Evolutionary conservation across 2,888 invertebrate genomes (phyloP).

Genomic region (Drosophila formosana): DNA sequence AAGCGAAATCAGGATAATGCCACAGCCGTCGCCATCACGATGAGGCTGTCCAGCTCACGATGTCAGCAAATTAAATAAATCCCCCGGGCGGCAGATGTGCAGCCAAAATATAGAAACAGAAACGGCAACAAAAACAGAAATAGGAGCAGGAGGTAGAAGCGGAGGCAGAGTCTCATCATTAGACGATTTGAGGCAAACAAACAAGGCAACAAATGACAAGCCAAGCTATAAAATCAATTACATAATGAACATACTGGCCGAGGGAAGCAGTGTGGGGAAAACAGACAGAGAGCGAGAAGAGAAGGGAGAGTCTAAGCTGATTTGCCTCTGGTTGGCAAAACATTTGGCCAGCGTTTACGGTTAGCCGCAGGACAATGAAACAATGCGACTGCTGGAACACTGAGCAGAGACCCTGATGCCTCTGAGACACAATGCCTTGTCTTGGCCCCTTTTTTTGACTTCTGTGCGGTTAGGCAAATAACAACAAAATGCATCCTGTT

Average conservation of each 20-base stretch:
- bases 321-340: conserved; percentile 50
- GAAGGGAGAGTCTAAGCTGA: conserved; percentile 7
- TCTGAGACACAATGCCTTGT: conserved; percentile 34
- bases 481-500: conserved; percentile 43
- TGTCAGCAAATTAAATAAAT: conserved; percentile 81
- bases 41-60: conserved; percentile 29
- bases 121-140: conserved; percentile 13
- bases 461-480: conserved; percentile 73
- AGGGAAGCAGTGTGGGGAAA: not conserved
- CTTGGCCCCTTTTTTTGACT: conserved; percentile 67
- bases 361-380: conserved; percentile 37
- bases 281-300: not conserved
- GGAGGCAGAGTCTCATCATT: conserved; percentile 43
- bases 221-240: conserved; percentile 75
- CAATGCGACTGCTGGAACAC: conserved; percentile 8
- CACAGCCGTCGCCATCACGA: conserved; percentile 41
- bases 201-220: conserved; percentile 48
- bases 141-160: not conserved
- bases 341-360: conserved; percentile 46
- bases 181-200: conserved; percentile 52
- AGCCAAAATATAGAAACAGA: conserved; percentile 17
- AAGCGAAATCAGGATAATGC: conserved; percentile 79
- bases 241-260: conserved; percentile 66
- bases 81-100: conserved; percentile 77
- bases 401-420: not conserved